A percentile compares a stretch with the other conserved stretches of the same genome.
Conservation (phyloP, 2,888 invertebrate species). For the Amphipyra berbera region DNA sequence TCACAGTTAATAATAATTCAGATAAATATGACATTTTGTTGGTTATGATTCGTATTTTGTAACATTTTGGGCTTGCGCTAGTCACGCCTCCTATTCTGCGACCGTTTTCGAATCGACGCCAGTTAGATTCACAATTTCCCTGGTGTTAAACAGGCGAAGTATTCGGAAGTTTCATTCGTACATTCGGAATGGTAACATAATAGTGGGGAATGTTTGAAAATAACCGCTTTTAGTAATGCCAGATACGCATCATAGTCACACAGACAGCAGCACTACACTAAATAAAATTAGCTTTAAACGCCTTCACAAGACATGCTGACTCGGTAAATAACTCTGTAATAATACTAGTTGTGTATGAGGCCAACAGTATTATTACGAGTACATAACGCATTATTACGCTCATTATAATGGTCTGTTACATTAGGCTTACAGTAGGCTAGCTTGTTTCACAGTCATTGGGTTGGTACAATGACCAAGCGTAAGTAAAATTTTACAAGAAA, state of each 20-base stretch:
- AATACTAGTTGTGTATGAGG: slow-evolving; percentile 45
- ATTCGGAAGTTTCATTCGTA: slow-evolving; percentile 37
- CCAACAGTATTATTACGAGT: slow-evolving; percentile 55
- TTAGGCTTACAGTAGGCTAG: slow-evolving; percentile 71
- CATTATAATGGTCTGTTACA: slow-evolving; percentile 60
- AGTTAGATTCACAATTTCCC: slow-evolving; percentile 32
- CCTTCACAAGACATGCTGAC: slow-evolving; percentile 77
- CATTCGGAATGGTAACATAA: slow-evolving; percentile 83
- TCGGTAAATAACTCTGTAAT: slow-evolving; percentile 46
- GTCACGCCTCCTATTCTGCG: slow-evolving; percentile 80
- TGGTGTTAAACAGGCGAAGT: slow-evolving; percentile 24
- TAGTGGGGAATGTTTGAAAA: slow-evolving; percentile 76
- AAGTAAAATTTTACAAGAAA: slow-evolving; percentile 55
- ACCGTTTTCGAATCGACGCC: slow-evolving; percentile 76
- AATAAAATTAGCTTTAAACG: slow-evolving; percentile 78
- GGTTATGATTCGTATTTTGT: slow-evolving; percentile 70
- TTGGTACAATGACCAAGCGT: slow-evolving; percentile 47
- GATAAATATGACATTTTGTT: slow-evolving; percentile 60
- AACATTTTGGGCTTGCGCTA: slow-evolving; percentile 76
- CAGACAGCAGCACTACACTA: slow-evolving; percentile 79
- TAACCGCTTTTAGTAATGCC: slow-evolving; percentile 84
- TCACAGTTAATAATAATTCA: slow-evolving; percentile 64
- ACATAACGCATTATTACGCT: slow-evolving; percentile 63
- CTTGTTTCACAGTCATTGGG: slow-evolving; percentile 56
- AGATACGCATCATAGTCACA: slow-evolving; percentile 83